Percentiles rank a stretch among this genome's conserved stretches.
Evolutionary conservation across 2,888 invertebrate genomes (phyloP).

Genomic region (Drosophila kokeensis): DNA sequence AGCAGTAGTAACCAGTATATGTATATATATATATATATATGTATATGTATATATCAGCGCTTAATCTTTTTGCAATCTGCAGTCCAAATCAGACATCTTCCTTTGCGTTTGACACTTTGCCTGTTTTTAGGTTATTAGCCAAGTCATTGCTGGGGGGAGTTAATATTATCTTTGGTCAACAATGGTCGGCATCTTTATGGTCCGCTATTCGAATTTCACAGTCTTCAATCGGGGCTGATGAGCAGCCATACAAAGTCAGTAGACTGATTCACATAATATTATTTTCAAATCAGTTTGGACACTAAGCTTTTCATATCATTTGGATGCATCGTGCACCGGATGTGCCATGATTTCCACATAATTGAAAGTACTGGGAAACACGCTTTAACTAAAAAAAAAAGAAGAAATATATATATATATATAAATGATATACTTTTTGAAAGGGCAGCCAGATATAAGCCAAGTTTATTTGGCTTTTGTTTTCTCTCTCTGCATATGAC

Average conservation of each 20-base stretch:
- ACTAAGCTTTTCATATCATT: neutral
- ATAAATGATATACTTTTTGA: conserved; percentile 7
- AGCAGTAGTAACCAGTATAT: neutral
- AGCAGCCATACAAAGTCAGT: neutral
- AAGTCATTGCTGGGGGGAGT: conserved; percentile 3
- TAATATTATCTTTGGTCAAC: conserved; percentile 21
- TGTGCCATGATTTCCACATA: conserved; percentile 22
- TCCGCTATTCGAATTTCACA: neutral
- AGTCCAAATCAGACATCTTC: neutral
- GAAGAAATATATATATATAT: neutral
- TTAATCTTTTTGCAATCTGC: neutral
- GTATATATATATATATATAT: no score
- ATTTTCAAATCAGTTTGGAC: conserved; percentile 3
- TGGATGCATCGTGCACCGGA: neutral
- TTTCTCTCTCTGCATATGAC: conserved; percentile 47
- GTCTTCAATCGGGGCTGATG: conserved; percentile 11
- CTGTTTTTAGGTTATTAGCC: neutral
- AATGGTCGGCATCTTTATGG: conserved; percentile 31
- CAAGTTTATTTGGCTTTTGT: neutral
- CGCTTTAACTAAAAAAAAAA: neutral
- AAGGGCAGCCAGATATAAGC: conserved; percentile 22
- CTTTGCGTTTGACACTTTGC: neutral
- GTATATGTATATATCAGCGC: no score
- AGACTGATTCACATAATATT: conserved; percentile 5
- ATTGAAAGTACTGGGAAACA: conserved; percentile 18